phyloP scores from a whole-genome alignment of 2,888 invertebrate genomes.

The Andrena chrysosceles region DNA sequence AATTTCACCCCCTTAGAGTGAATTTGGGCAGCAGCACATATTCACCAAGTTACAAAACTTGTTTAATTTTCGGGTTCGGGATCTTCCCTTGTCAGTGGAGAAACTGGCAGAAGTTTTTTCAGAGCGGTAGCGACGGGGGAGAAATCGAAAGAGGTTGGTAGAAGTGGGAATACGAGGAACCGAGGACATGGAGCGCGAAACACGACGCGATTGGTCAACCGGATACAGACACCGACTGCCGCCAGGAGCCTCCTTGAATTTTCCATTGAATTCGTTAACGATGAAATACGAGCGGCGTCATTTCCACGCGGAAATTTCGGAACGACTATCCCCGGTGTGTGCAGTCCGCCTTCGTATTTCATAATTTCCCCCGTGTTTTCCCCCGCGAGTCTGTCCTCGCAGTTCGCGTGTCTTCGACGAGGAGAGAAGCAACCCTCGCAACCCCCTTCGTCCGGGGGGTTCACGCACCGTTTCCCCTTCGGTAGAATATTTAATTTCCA shows the following conservation, averaged over 20 bases:
- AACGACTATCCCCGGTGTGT: not conserved
- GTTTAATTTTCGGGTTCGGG: too few relatives aligned
- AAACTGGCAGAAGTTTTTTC: conserved; percentile 21
- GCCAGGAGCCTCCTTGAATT: conserved; percentile 45
- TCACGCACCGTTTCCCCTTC: not conserved
- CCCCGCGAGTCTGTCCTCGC: not conserved
- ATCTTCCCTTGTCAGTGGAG: too few relatives aligned
- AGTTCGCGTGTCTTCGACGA: not conserved
- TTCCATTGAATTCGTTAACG: conserved; percentile 59
- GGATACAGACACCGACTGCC: not conserved
- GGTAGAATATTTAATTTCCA: conserved; percentile 53
- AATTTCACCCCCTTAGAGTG: too few relatives aligned
- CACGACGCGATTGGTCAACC: not conserved
- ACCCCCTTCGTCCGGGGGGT: too few relatives aligned
- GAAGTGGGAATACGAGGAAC: not conserved
- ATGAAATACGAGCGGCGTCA: conserved; percentile 29
- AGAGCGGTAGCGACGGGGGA: too few relatives aligned
- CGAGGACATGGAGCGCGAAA: not conserved
- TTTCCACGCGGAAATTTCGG: conserved; percentile 22
- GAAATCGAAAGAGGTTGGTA: not conserved
- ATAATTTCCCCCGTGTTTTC: conserved; percentile 20
- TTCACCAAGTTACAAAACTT: too few relatives aligned
- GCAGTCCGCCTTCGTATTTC: not conserved
- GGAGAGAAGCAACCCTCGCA: not conserved
- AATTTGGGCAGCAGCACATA: too few relatives aligned